phyloP scores from a whole-genome alignment of 2,113 vertebrate species.

The Triplophysa tibetana region DNA sequence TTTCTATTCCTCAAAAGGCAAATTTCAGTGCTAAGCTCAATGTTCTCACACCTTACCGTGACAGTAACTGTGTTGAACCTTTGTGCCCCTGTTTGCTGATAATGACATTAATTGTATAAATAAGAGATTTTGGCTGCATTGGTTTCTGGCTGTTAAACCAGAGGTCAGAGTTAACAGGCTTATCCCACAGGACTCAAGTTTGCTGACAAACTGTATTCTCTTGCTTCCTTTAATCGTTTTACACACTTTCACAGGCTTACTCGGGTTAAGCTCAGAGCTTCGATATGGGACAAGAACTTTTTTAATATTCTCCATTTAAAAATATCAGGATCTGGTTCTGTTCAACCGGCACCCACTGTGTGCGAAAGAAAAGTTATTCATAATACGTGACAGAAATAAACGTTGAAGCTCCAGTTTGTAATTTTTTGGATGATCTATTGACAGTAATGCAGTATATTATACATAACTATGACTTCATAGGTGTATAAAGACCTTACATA shows the following conservation, averaged over 20 bases:
- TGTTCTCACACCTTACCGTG: conserved; percentile 7
- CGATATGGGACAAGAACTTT: conserved; percentile 12
- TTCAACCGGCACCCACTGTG: background rate
- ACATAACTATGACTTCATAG: too few species aligned
- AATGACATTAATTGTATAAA: conserved; percentile 33
- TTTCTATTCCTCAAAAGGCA: background rate
- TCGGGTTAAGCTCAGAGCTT: conserved; percentile 13
- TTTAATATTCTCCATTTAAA: conserved; percentile 20
- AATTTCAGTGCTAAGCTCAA: background rate
- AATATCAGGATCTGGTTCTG: background rate
- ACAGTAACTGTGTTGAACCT: background rate
- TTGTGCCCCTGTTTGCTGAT: background rate
- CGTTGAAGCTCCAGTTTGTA: too few species aligned
- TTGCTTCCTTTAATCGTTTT: conserved; percentile 38
- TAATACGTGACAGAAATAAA: background rate
- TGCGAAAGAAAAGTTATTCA: background rate
- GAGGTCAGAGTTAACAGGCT: conserved; percentile 35
- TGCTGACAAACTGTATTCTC: conserved; percentile 26
- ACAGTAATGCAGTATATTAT: too few species aligned
- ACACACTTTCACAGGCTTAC: conserved; percentile 41
- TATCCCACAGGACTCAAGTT: conserved; percentile 7
- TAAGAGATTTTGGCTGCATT: conserved; percentile 16
- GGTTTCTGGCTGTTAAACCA: conserved; percentile 15
- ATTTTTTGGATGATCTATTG: too few species aligned
- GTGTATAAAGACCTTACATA: too few species aligned